A percentile compares a stretch with the other conserved stretches of the same genome.
Evolutionary conservation across 2,797 vertebrate species (phyloP).

Genomic region (Anguilla anguilla): DNA sequence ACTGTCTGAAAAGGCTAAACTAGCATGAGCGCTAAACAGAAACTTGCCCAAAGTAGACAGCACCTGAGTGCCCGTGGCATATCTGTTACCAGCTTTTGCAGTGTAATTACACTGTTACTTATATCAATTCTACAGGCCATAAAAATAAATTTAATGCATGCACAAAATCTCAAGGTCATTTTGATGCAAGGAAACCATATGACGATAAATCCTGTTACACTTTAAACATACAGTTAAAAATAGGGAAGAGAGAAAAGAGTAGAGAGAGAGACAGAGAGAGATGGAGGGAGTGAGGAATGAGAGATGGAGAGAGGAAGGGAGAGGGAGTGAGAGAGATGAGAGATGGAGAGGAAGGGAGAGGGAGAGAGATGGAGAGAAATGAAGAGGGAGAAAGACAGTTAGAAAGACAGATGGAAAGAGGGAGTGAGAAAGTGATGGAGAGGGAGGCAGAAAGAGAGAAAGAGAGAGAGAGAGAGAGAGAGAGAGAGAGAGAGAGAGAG

Average conservation of each 20-base stretch:
- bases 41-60: not conserved
- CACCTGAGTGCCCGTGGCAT: not conserved
- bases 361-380: not conserved
- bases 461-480: no score
- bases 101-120: not conserved
- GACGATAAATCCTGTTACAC: not conserved
- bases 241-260: not conserved
- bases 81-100: not conserved
- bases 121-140: not conserved
- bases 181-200: not conserved
- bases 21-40: not conserved
- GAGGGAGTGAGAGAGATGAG: not conserved
- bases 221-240: no score
- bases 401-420: not conserved
- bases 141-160: not conserved
- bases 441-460: not conserved
- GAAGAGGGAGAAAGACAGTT: not conserved
- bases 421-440: not conserved
- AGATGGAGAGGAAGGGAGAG: not conserved
- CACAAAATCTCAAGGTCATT: not conserved
- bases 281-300: not conserved
- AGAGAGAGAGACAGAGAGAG: not conserved
- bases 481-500: not conserved
- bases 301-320: not conserved
- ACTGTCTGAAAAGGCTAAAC: not conserved